phyloP scores from a whole-genome alignment of 2,113 vertebrate genomes.

The Hemibagrus wyckioides region DNA sequence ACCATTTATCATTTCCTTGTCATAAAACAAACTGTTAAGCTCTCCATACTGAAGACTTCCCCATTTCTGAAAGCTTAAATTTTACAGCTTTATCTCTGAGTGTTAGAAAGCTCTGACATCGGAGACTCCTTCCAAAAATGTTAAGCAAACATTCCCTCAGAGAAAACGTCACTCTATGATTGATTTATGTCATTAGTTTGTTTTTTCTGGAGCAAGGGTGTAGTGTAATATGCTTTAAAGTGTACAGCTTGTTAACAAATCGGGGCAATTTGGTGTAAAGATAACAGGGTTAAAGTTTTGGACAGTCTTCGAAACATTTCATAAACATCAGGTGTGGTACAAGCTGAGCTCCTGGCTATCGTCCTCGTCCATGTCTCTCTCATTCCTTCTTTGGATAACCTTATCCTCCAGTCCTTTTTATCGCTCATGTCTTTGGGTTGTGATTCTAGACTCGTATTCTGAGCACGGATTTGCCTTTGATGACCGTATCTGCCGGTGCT shows the following conservation, averaged over 20 bases:
- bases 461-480: not conserved
- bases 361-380: not conserved
- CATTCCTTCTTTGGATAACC: not conserved
- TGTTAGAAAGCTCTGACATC: too few species aligned
- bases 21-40: not conserved
- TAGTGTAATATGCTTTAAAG: not conserved
- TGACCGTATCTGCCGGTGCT: not conserved
- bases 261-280: too few species aligned
- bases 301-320: not conserved
- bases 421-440: not conserved
- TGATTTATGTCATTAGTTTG: not conserved
- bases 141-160: not conserved
- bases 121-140: too few species aligned
- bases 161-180: not conserved
- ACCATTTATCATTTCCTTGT: not conserved
- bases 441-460: not conserved
- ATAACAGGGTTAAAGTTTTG: not conserved
- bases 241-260: too few species aligned
- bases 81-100: too few species aligned
- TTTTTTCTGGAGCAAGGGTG: not conserved
- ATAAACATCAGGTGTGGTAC: not conserved
- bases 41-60: too few species aligned
- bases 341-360: not conserved
- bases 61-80: too few species aligned
- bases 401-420: not conserved